Base-by-base conservation (phyloP, 2,888 invertebrate species). In the Penaeus monodon region DNA sequence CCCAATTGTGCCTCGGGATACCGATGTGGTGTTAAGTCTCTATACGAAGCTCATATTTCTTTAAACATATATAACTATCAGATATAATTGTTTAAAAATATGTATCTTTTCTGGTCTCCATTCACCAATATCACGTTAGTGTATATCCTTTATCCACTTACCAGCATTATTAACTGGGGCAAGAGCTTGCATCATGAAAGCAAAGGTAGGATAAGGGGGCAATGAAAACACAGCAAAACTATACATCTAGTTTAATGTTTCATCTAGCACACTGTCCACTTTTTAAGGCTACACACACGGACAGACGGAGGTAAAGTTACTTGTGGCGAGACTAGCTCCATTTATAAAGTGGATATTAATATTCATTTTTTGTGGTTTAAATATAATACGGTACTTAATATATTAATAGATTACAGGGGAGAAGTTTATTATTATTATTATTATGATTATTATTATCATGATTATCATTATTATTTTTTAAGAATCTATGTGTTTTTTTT, bases 171-270 rank as follows among this genome's bases (percentile, higher is more conserved):
- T 14, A 64, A 24, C 73, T 17, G 17, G 73, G 27, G 33, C 0
- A 73, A n/a, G 8, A 27, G 20, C 33, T 10, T 10, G 0, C 66
- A 8, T 66, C 1, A 17, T 14, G 44, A 44, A 44, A 10, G 44
- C 44, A 10, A 44, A 44, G 1, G 0, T 44, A 44, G 44, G 10
- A 44, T 6, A 44, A 10, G 10, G 10, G 44, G 44, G 1, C 10
- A 44, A 74, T 74, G 64, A 57, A n/a, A n/a, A 57, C 57, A 33
- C n/a, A n/a, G 29, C 22, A 49, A 74, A 82, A 49, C 77, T 86
- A 79, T 86, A 86, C 86, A 86, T 86, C 81, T 86, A 86, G 63
- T 86, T 86, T 86, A 86, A 81, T 86, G 86, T 86, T 86, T 70
- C 64, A 68, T 81, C 86, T 86, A 86, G 86, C 86, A 86, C 86